A percentile compares a stretch with the other conserved stretches of the same genome.
phyloP scores from a whole-genome alignment of 2,113 vertebrate species.

The Cettia cetti region DNA sequence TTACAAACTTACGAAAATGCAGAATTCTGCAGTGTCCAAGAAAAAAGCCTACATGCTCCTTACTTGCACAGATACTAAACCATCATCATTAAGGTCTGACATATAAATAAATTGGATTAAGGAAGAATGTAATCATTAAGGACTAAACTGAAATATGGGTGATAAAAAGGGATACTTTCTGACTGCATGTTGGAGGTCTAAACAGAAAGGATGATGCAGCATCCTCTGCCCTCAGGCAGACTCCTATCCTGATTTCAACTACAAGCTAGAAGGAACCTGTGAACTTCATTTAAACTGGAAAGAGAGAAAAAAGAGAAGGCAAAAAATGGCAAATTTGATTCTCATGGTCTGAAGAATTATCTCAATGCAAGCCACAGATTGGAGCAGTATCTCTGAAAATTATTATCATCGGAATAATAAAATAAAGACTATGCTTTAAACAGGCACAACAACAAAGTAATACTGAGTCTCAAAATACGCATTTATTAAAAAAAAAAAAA shows the following conservation, averaged over 20 bases:
- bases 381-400: not conserved
- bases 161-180: not conserved
- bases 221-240: not conserved
- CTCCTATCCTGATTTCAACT: not conserved
- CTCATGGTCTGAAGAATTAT: not conserved
- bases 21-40: not conserved
- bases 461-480: not conserved
- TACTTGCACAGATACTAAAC: not conserved
- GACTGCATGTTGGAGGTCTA: not conserved
- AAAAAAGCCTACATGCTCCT: not conserved
- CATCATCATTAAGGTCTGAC: not conserved
- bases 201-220: not conserved
- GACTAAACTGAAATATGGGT: not conserved
- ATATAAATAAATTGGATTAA: not conserved
- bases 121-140: not conserved
- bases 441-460: not conserved
- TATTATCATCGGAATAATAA: not conserved
- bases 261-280: not conserved
- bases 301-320: not conserved
- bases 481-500: not conserved
- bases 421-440: not conserved
- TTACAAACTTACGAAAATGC: conserved; percentile 6
- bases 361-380: not conserved
- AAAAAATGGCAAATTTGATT: not conserved
- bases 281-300: not conserved